Evolutionary conservation across 2,888 invertebrate genomes (phyloP).

Genomic region (Agrilus biguttatus): DNA sequence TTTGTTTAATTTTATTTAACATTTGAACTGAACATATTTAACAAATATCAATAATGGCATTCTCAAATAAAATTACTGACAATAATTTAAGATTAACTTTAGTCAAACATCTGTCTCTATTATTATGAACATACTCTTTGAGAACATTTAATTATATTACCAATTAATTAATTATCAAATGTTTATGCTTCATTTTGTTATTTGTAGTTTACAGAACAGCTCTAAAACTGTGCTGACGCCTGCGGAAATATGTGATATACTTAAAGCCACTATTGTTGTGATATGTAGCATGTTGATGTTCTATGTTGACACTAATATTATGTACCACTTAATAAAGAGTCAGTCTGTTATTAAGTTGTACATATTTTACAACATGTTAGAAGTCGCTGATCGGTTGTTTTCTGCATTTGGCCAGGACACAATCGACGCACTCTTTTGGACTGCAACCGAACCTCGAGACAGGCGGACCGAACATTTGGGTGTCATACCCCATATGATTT

Average conservation of each 20-base stretch:
- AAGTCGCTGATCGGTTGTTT: conserved; percentile 90
- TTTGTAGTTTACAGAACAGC: conserved; percentile 21
- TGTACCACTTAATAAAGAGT: conserved; percentile 93
- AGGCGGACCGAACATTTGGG: conserved; percentile 73
- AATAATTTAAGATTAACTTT: too few species aligned
- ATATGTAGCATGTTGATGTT: conserved; percentile 72
- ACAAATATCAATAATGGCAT: too few species aligned
- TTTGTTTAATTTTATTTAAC: too few species aligned
- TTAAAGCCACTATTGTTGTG: conserved; percentile 82
- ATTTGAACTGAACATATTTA: too few species aligned
- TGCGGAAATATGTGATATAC: conserved; percentile 88
- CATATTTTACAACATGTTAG: conserved; percentile 99
- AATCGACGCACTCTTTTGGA: conserved; percentile 96
- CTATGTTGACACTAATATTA: conserved; percentile 92
- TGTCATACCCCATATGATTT: conserved; percentile 76
- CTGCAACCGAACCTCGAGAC: conserved; percentile 87
- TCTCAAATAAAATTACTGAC: too few species aligned
- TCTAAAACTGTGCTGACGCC: conserved; percentile 56
- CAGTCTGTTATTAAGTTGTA: conserved; percentile 98
- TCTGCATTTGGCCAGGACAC: conserved; percentile 97
- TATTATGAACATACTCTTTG: too few species aligned
- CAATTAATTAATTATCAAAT: background rate
- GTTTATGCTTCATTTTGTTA: background rate
- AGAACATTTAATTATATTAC: background rate
- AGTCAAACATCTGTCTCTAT: too few species aligned